Evolutionary conservation across 1,140 invertebrate genomes (phyloP).

Genomic region (Cotesia glomerata): DNA sequence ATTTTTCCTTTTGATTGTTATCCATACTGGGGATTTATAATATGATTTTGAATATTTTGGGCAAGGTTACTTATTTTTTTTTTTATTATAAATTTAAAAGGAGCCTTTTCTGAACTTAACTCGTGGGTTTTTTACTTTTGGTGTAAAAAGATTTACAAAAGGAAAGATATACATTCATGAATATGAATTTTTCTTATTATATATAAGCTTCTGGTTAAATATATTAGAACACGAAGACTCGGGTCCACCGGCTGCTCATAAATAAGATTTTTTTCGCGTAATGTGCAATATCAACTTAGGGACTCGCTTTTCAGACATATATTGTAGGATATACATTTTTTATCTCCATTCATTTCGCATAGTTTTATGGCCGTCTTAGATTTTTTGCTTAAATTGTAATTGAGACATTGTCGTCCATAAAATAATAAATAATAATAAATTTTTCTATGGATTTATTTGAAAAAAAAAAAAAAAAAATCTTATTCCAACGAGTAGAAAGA

Average conservation of each 20-base stretch:
- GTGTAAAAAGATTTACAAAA: neutral
- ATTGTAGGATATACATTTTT: slow-evolving; percentile 44
- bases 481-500: neutral
- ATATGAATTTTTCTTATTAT: slow-evolving; percentile 54
- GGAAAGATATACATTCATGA: neutral
- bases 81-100: no score
- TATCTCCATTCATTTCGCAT: slow-evolving; percentile 56
- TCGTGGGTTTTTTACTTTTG: slow-evolving; percentile 28
- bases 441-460: no score
- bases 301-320: neutral
- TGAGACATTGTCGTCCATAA: neutral
- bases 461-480: no score
- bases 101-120: neutral
- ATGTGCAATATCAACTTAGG: slow-evolving; percentile 50
- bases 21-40: no score
- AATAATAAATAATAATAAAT: no score
- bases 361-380: slow-evolving; percentile 43
- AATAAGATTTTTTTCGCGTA: slow-evolving; percentile 51
- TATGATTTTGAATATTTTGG: no score
- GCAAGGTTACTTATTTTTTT: no score
- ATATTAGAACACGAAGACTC: slow-evolving; percentile 46
- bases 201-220: slow-evolving; percentile 35
- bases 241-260: slow-evolving; percentile 42
- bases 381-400: slow-evolving; percentile 6
- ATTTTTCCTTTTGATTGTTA: no score